phyloP scores from a whole-genome alignment of 2,888 invertebrate species.

The Nephrotoma flavescens region DNA sequence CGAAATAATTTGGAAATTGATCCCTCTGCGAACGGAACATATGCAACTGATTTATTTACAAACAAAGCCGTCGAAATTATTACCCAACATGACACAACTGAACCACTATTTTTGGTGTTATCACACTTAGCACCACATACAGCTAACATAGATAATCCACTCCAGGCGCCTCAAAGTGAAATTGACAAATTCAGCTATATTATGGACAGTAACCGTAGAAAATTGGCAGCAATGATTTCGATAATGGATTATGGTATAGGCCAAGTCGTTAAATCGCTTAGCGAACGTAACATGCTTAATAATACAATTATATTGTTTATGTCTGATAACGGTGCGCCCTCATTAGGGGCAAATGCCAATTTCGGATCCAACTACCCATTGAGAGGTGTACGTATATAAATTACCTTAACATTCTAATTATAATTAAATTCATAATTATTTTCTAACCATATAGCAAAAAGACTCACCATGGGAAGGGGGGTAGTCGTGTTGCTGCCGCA shows the following conservation, averaged over 20 bases:
- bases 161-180: slow-evolving; percentile 60
- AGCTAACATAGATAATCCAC: slow-evolving; percentile 46
- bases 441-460: slow-evolving; percentile 33
- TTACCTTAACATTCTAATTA: not conserved
- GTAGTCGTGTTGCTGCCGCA: slow-evolving; percentile 57
- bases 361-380: slow-evolving; percentile 68
- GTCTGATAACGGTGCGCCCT: slow-evolving; percentile 79
- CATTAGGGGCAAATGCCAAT: slow-evolving; percentile 53
- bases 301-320: slow-evolving; percentile 75
- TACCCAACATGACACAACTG: slow-evolving; percentile 35
- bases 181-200: slow-evolving; percentile 53
- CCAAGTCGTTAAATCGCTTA: slow-evolving; percentile 51
- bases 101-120: slow-evolving; percentile 64
- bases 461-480: slow-evolving; percentile 79
- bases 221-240: slow-evolving; percentile 69
- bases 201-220: slow-evolving; percentile 44
- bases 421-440: not conserved
- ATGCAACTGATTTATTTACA: slow-evolving; percentile 57
- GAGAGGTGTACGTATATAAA: slow-evolving; percentile 40
- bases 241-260: slow-evolving; percentile 77
- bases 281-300: slow-evolving; percentile 49
- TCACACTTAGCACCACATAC: slow-evolving; percentile 70
- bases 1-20: slow-evolving; percentile 36
- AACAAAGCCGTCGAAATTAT: slow-evolving; percentile 48
- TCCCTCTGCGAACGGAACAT: slow-evolving; percentile 38